Evolutionary conservation across 2,113 vertebrate genomes (phyloP).

Genomic region (Callospermophilus lateralis): DNA sequence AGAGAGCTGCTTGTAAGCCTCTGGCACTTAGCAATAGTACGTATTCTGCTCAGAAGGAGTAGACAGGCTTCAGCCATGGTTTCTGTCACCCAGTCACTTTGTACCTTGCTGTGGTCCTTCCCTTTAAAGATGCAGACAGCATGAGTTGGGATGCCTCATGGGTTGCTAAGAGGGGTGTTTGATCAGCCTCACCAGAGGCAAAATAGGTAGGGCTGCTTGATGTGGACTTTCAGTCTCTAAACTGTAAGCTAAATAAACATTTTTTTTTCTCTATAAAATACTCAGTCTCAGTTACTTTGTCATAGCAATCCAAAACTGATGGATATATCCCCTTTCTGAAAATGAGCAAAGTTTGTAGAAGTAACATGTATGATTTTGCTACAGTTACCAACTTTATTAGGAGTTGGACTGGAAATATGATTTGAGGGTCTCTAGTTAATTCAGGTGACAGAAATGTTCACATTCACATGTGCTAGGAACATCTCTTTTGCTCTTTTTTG

Average conservation of each 20-base stretch:
- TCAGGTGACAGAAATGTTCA: not conserved
- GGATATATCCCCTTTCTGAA: not conserved
- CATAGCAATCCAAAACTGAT: not conserved
- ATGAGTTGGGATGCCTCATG: not conserved
- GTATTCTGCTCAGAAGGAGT: not conserved
- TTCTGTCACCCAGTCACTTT: not conserved
- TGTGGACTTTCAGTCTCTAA: not conserved
- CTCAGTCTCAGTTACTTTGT: not conserved
- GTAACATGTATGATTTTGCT: not conserved
- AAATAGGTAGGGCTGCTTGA: not conserved
- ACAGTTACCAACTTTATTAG: not conserved
- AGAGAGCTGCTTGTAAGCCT: not conserved
- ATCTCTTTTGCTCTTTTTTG: not conserved
- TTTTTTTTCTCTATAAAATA: not conserved
- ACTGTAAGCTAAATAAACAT: not conserved
- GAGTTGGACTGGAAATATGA: not conserved
- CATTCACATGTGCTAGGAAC: no score
- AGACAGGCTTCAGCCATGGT: not conserved
- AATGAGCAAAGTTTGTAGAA: not conserved
- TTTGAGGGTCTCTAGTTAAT: not conserved
- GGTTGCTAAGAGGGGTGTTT: not conserved
- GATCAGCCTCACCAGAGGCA: not conserved
- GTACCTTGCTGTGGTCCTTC: not conserved
- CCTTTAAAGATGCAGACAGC: not conserved
- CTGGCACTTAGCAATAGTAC: not conserved